Base-by-base conservation (phyloP, 2,888 invertebrate genomes). In the Orthonevra nobilis region DNA sequence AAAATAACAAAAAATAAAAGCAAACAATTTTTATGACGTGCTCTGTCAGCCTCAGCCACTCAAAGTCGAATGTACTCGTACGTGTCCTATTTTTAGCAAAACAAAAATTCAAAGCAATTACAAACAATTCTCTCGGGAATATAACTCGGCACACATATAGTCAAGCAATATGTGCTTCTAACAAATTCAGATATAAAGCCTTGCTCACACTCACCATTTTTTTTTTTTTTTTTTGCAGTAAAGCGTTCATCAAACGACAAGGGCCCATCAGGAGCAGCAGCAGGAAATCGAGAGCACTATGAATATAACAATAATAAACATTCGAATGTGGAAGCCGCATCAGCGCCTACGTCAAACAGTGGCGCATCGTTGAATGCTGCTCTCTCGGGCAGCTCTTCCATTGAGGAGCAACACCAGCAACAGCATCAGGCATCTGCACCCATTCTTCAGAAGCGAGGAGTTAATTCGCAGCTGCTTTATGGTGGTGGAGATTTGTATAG, bases 401-500 rank as follows among this genome's bases (percentile, higher is more conserved):
- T 82, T 30, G 84, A 85, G 56, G 73, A 83, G 50, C 85, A 84
- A 44, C 82, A 75, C 28, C 81, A 81, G 19, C 81, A 81, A 54
- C 82, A 82, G 50, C 81, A 81, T 12, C 81, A 81, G 2, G 83
- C 84, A 28, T 81, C 85, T 58, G 83, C 84, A 30, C 83, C 86
- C 9, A 82, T 85, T 20, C 85, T 86, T 68, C 86, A 86, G 56
- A 88, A 88, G 63, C 86, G 88, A 36, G 88, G 88, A 74, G 85
- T 87, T 26, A 87, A 84, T 74, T 83, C 83, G 19, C 82, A 82
- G 58, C 44, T 83, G 36, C 46, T 82, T 44, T 83, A 83, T 38
- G 81, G 81, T 6, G 82, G 82, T 32, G 81, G 28, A 3, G 81
- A 81, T 10, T 58, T 81, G 36, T 81, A 81, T n/a, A 81, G 50